phyloP scores from a whole-genome alignment of 2,113 vertebrate species.

The Bambusicola thoracicus region DNA sequence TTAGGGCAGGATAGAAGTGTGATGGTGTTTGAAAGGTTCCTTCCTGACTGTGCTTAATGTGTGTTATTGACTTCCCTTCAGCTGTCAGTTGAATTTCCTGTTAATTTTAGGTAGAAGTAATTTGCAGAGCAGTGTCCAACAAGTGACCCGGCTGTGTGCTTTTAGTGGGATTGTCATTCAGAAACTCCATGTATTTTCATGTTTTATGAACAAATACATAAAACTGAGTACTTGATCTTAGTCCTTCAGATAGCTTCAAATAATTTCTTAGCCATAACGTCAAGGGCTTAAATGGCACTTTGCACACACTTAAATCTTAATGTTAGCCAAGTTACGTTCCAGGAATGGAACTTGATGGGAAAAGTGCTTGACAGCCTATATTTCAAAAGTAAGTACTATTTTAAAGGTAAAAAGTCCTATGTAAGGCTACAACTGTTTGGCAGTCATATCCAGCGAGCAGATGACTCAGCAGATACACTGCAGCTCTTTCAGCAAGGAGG shows the following conservation, averaged over 20 bases:
- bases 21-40: constrained; percentile 61
- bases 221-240: background rate
- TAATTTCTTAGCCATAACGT: background rate
- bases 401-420: background rate
- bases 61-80: constrained; percentile 60
- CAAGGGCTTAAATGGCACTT: background rate
- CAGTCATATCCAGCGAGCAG: background rate
- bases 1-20: constrained; percentile 27
- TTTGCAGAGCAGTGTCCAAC: background rate
- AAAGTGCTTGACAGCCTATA: background rate
- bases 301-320: background rate
- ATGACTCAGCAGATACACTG: background rate
- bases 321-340: background rate
- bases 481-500: background rate
- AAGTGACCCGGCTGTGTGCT: background rate
- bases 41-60: constrained; percentile 55
- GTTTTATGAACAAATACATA: background rate
- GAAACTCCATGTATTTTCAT: background rate
- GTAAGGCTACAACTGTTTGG: background rate
- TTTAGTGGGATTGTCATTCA: background rate
- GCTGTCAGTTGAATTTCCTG: constrained; percentile 51
- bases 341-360: background rate
- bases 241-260: background rate
- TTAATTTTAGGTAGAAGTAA: constrained; percentile 34
- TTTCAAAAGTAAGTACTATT: background rate